Evolutionary conservation across 2,797 vertebrate species (phyloP).

Genomic region (Siniperca undulata): DNA sequence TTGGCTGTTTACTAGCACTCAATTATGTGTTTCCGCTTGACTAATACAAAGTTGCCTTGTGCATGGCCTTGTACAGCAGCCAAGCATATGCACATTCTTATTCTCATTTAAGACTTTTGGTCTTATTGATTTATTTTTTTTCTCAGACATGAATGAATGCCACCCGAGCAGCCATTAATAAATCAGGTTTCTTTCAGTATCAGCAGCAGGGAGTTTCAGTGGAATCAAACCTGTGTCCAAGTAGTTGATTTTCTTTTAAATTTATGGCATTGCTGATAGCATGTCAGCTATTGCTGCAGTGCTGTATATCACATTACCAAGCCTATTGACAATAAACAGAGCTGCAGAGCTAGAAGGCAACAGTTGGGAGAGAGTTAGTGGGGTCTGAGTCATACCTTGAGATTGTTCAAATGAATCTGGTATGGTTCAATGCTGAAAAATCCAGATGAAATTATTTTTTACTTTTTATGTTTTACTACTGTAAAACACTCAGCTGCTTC

Average conservation of each 20-base stretch:
- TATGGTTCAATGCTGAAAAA: conserved; percentile 47
- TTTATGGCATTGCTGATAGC: conserved; percentile 74
- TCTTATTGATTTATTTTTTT: conserved; percentile 64
- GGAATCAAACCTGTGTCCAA: conserved; percentile 66
- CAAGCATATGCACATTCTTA: conserved; percentile 69
- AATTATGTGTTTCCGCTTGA: conserved; percentile 63
- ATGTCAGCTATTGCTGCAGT: conserved; percentile 66
- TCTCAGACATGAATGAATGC: conserved; percentile 55
- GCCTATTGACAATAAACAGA: conserved; percentile 73
- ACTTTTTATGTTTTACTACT: conserved; percentile 37
- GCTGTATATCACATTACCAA: conserved; percentile 76
- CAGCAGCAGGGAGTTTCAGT: conserved; percentile 54
- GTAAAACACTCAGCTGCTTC: conserved; percentile 57
- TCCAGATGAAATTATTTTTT: conserved; percentile 55
- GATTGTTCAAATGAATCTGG: conserved; percentile 59
- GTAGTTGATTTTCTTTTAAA: conserved; percentile 70
- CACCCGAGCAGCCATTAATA: conserved; percentile 65
- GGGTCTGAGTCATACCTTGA: conserved; percentile 60
- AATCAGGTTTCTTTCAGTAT: conserved; percentile 61
- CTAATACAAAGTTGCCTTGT: conserved; percentile 61
- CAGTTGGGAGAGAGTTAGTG: conserved; percentile 39
- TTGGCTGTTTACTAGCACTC: conserved; percentile 71
- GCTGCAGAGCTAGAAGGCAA: conserved; percentile 40
- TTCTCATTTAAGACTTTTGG: conserved; percentile 58
- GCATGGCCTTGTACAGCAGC: conserved; percentile 51